phyloP scores from a whole-genome alignment of 2,888 invertebrate species.

The Halictus ligatus region DNA sequence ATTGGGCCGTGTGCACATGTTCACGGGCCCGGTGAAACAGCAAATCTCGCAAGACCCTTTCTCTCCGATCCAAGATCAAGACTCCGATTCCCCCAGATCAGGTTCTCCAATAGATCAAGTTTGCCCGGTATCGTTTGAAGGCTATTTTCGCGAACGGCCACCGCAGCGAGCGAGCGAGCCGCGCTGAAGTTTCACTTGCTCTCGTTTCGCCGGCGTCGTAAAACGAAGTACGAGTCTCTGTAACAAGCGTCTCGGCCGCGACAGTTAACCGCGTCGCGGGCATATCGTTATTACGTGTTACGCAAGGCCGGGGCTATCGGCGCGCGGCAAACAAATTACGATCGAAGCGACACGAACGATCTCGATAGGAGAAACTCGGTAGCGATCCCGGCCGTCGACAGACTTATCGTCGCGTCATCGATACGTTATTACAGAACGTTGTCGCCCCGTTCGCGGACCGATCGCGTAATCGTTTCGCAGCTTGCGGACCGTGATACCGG shows the following conservation, averaged over 20 bases:
- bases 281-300: slow-evolving; percentile 13
- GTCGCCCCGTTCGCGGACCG: slow-evolving; percentile 32
- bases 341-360: slow-evolving; percentile 10
- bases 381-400: slow-evolving; percentile 27
- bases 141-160: neutral
- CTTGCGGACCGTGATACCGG: slow-evolving; percentile 12
- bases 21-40: neutral
- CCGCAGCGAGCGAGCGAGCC: neutral
- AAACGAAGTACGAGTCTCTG: neutral
- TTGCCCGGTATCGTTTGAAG: neutral
- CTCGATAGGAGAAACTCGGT: slow-evolving; percentile 9
- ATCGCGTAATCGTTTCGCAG: slow-evolving; percentile 32
- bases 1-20: too few relatives aligned
- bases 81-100: neutral
- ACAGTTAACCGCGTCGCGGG: neutral
- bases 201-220: slow-evolving; percentile 1
- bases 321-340: slow-evolving; percentile 43
- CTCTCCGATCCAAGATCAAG: neutral
- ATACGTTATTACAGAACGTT: slow-evolving; percentile 30
- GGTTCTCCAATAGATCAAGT: neutral
- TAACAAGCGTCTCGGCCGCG: neutral
- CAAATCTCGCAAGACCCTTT: neutral
- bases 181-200: neutral
- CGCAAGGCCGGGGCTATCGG: neutral
- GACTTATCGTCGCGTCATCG: slow-evolving; percentile 51